Base-by-base conservation (phyloP, 2,888 invertebrate genomes). In the Platycnemis pennipes region DNA sequence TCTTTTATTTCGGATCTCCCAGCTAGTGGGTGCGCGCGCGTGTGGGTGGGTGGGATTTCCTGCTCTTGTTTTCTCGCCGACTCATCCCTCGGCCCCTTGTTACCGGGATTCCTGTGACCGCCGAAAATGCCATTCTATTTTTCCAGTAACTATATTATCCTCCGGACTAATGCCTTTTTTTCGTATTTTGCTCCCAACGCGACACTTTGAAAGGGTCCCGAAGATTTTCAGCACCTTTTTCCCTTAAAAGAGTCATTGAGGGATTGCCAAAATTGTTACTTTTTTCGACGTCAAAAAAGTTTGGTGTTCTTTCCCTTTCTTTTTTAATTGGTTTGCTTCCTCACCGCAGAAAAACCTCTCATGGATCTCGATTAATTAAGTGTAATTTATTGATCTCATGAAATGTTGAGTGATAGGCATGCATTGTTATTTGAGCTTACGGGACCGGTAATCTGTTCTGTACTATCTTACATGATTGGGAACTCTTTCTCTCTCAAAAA, bases 61-160 rank as follows among this genome's bases (percentile, higher is more conserved):
- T 16, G 3, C 37, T 37, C 13, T 16, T 31, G 5, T n/a, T 77
- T 77, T 31, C 77, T 77, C 77, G 77, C 37, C 26, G 53, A 19
- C 53, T 26, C 49, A n/a, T n/a, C 63, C n/a, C 63, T 53, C 7
- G 2, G 53, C 7, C 26, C 77, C 31, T 77, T 77, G 37, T 22
- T 31, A 77, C 37, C 77, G 77, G 77, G 77, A 77, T 77, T 77
- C 77, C 77, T 77, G 31, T 8, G 37, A 77, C 77, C 77, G 16
- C 77, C 77, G 77, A 77, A 77, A 77, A 77, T 77, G 77, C 77
- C 77, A 77, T 77, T 77, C 77, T 77, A 77, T 31, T n/a, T 37
- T 77, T 77, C 77, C 77, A 77, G 37, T 77, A 37, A 77, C 77
- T 1, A 37, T 77, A 77, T 77, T 26, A 77, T 77, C 77, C 77